Evolutionary conservation across 2,888 invertebrate species (phyloP), one percentile per base, ranked within the genome.

Genomic region (Parnassius apollo): DNA sequence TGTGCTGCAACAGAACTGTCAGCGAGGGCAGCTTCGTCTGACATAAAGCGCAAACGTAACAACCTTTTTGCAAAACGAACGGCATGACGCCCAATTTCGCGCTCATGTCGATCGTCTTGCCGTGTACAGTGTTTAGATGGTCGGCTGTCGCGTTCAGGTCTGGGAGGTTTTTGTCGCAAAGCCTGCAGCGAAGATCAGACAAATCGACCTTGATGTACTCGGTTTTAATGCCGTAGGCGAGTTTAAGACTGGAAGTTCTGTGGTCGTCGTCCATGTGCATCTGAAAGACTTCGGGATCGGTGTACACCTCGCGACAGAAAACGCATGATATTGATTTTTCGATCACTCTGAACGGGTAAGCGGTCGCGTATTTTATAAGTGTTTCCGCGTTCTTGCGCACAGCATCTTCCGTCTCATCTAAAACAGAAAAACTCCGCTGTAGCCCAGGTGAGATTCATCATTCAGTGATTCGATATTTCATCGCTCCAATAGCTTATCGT

Each of bases 281-380:
- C 45, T 89, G 70, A 75, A 90, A 90, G 35, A 69, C 64, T 8
- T 79, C 78, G 0, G 90, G 85, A 56, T 89, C 86, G 57, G 86
- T 85, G 75, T 75, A 88, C 3, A 85, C 68, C 66, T 89, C 88
- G 66, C 85, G 85, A 76, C 90, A 91, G 80, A 85, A 89, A 61
- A 89, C 89, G 80, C 91, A 91, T 57, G 88, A 78, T 73, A 89
- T 83, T 18, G 84, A 83, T 65, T 86, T 90, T 77, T 87, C 86
- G 75, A 86, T 86, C 53, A 90, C 88, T 65, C 89, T 76, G 78
- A 91, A 91, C 49, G 90, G 90, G 70, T 84, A 87, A 45, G 88
- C 90, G 66, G 89, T 90, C n/a, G 88, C 83, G 78, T 75, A 80
- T 64, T 83, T 80, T 68, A 91, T 75, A 66, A 91, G 77, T 61